Base-by-base conservation (phyloP, 2,888 invertebrate species). In the Temnothorax ravouxi region DNA sequence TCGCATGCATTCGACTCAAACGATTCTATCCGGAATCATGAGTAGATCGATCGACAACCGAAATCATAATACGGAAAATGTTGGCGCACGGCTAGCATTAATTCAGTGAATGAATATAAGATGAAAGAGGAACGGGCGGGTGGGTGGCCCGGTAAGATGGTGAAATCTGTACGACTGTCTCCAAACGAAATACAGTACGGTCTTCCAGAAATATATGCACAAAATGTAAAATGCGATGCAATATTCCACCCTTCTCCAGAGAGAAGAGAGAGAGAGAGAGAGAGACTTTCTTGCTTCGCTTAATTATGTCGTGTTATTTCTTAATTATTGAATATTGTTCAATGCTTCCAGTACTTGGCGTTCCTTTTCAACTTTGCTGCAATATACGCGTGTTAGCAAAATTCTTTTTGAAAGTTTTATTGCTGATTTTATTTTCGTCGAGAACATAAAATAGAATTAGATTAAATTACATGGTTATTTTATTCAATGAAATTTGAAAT, bases 31-130 rank as follows among this genome's bases (percentile, higher is more conserved):
- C 9, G 18, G 71, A 54, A 79, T 47, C 34, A 34, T 21, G 71
- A 71, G 21, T 34, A 66, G 56, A 82, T 82, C 82, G 56, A 66
- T 82, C 82, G 76, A 18, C 18, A 50, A 83, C 25, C 21, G 80
- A 83, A 80, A 80, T 59, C 59, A 50, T 72, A 80, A 80, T 72
- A 72, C 56, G 56, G 69, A 69, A 79, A 79, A 79, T 79, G 79
- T 80, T 59, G 72, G 72, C 38, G 59, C 59, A 71, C 59, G 25
- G 47, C 59, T 59, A 59, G 59, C 47, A 72, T n/a, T n/a, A n/a
- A n/a, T 80, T 80, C 79, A n/a, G n/a, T 72, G 59, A 59, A 71
- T 80, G 79, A 71, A 80, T 80, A 61, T 80, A 61, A 72, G 47
- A 80, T 80, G 79, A 80, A 80, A 80, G 47, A 59, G 72, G 50